Conservation (phyloP, 2,113 vertebrate species). For the Lepus europaeus region DNA sequence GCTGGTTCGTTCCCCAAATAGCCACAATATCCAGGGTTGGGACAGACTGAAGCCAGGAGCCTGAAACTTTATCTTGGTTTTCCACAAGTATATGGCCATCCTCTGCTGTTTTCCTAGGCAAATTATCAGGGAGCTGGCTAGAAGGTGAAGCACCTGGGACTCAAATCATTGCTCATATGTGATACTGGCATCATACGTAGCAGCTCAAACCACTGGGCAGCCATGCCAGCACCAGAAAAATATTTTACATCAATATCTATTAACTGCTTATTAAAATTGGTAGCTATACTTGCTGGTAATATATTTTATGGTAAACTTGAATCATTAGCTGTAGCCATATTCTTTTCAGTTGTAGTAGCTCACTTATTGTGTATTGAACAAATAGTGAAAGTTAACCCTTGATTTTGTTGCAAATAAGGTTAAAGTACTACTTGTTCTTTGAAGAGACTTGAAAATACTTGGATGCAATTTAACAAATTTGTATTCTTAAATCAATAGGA, state of each 20-base stretch:
- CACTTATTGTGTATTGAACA: background rate
- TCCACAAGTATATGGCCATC: no score
- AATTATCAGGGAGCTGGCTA: no score
- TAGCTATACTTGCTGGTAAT: background rate
- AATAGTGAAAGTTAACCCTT: background rate
- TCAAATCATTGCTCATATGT: no score
- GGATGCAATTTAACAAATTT: background rate
- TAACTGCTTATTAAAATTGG: slow-evolving; percentile 13
- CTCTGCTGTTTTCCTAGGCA: no score
- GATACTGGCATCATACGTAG: no score
- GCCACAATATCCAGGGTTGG: no score
- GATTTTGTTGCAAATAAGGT: background rate
- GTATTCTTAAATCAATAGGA: background rate
- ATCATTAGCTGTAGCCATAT: background rate
- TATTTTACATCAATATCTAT: background rate
- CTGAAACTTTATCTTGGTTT: no score
- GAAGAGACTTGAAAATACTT: background rate
- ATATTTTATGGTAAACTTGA: background rate
- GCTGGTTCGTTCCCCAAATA: no score
- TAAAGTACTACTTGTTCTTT: background rate
- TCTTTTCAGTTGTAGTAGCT: background rate
- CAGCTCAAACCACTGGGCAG: no score
- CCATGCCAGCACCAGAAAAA: no score
- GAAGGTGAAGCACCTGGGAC: no score
- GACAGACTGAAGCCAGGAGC: no score